These are phyloP conservation scores for Sinodicranocentrus sp. DNA, from an alignment of 2,888 invertebrate genomes.

Conservation along the genomic window DNA sequence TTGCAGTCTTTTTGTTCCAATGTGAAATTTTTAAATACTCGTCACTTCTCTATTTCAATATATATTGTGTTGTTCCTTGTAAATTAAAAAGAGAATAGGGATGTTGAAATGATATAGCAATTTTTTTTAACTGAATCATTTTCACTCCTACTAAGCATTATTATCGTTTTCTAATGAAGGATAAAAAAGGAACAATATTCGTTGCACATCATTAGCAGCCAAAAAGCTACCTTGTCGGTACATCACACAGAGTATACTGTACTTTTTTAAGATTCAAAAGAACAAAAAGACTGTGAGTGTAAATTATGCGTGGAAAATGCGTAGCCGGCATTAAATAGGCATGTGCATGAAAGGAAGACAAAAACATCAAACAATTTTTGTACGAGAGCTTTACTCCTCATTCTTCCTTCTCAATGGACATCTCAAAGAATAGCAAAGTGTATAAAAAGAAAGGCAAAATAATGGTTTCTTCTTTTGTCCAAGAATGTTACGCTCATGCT, in stretches of 20 bases:
- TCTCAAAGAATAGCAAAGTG: no score
- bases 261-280: not conserved
- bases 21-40: constrained; percentile 63
- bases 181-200: constrained; percentile 44
- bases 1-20: constrained; percentile 39
- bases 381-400: no score
- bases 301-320: constrained; percentile 66
- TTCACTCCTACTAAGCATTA: not conserved
- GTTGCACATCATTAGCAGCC: not conserved
- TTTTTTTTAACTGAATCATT: not conserved
- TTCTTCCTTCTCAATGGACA: no score
- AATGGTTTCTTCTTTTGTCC: no score
- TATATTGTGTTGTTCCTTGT: no score
- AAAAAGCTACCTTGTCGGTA: not conserved
- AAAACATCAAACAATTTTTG: not conserved
- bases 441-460: no score
- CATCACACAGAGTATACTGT: not conserved
- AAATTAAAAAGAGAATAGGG: constrained; percentile 9
- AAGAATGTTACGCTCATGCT: no score
- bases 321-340: constrained; percentile 48
- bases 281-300: constrained; percentile 30
- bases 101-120: constrained; percentile 24
- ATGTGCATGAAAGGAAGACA: constrained; percentile 38
- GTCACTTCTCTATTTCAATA: not conserved
- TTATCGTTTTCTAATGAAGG: constrained; percentile 36